Conservation (phyloP, 2,797 vertebrate genomes). For the Sebastes nivosus region DNA sequence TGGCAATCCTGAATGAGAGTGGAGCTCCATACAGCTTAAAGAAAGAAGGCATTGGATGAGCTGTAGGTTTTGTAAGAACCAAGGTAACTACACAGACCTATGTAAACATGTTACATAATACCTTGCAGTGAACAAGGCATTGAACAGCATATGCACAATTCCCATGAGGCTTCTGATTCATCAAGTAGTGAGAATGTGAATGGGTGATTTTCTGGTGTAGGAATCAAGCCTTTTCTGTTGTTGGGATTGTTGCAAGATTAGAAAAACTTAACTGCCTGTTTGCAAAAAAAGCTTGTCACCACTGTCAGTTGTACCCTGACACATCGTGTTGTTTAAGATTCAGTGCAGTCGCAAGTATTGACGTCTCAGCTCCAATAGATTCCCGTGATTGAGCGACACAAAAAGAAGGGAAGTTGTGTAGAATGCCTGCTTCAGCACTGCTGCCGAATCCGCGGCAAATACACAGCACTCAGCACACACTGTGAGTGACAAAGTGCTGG, state of each 20-base stretch:
- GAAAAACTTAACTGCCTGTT: slow-evolving; percentile 5
- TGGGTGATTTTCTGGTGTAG: not conserved
- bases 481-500: slow-evolving; percentile 69
- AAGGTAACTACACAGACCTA: slow-evolving; percentile 38
- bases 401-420: slow-evolving; percentile 41
- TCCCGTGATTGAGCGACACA: slow-evolving; percentile 32
- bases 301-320: slow-evolving; percentile 17
- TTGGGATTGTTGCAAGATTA: slow-evolving; percentile 8
- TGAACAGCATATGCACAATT: slow-evolving; percentile 12
- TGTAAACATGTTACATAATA: slow-evolving; percentile 71
- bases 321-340: slow-evolving; percentile 38
- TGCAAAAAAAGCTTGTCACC: slow-evolving; percentile 26
- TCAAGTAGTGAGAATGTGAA: slow-evolving; percentile 14
- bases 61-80: slow-evolving; percentile 39
- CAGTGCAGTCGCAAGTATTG: slow-evolving; percentile 24
- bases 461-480: slow-evolving; percentile 35
- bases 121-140: slow-evolving; percentile 10
- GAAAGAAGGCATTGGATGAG: slow-evolving; percentile 40
- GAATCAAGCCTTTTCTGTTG: slow-evolving; percentile 9
- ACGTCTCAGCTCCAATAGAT: slow-evolving; percentile 39
- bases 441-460: slow-evolving; percentile 49
- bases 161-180: slow-evolving; percentile 10
- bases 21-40: slow-evolving; percentile 24
- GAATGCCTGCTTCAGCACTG: slow-evolving; percentile 45
- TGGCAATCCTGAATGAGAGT: slow-evolving; percentile 55